Base-by-base conservation (phyloP, 2,888 invertebrate genomes). In the Drosophila austrosaltans region DNA sequence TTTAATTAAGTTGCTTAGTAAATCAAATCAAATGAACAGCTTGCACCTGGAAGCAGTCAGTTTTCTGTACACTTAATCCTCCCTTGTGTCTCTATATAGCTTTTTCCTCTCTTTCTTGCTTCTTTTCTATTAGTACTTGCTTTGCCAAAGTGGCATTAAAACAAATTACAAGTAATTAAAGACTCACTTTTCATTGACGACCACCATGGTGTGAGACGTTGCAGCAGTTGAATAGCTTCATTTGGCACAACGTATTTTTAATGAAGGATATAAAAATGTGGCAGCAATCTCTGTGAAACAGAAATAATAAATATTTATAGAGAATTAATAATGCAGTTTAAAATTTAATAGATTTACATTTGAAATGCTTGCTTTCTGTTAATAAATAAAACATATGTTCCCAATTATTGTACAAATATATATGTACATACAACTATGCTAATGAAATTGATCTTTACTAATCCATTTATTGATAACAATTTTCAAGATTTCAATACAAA, bases 161-260 rank as follows among this genome's bases (percentile, higher is more conserved):
- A 87, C 87, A 87, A 85, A 87, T 85, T 89, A 85, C 89, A 85
- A 85, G 82, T 87, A 85, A 85, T 89, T 85, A 89, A 84, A 72
- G 77, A 78, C 76, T 74, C 74, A 72, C 75, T 75, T 75, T 70
- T 66, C 78, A 88, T 83, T 79, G 75, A 83, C 75, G 69, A 66
- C 66, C 40, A 66, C 57, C 44, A 42, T 61, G 56, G 56, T 42
- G 67, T 78, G 32, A 56, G 59, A 16, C 66, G 69, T 16, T 39
- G 36, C 58, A 25, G 53, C 56, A 68, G 61, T 16, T 44, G 32
- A 36, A 53, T 32, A 56, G 20, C n/a, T 44, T 61, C 40, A 40
- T 61, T 69, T 39, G 48, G 32, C 6, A 44, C 2, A 12, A 30
- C 10, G 8, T 60, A 32, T 22, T 32, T 12, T 28, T 20, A 7